phyloP scores from a whole-genome alignment of 2,888 invertebrate species.

The Cremastobaeus sp. region DNA sequence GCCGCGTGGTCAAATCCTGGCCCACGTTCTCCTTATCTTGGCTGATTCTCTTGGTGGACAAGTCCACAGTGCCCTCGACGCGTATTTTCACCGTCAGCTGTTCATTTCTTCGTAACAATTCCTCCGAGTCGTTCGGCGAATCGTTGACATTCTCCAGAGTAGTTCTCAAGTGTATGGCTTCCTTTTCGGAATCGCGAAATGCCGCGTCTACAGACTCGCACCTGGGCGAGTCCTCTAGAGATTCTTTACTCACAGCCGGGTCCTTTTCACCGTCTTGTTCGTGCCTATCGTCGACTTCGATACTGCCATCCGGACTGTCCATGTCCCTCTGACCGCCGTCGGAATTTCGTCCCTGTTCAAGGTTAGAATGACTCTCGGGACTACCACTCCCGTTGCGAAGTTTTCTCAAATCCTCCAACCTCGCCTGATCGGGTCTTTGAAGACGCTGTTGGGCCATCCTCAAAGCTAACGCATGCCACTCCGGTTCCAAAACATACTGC shows the following conservation, averaged over 20 bases:
- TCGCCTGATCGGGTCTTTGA: constrained; percentile 73
- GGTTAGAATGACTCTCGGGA: constrained; percentile 69
- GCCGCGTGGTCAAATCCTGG: constrained; percentile 72
- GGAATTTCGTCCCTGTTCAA: constrained; percentile 65
- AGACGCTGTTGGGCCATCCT: constrained; percentile 76
- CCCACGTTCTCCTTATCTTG: constrained; percentile 76
- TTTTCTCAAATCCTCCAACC: constrained; percentile 73
- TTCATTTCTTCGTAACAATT: constrained; percentile 31
- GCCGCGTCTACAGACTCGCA: constrained; percentile 64
- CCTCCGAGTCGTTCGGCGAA: constrained; percentile 47
- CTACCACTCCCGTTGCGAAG: constrained; percentile 70
- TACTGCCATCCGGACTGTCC: constrained; percentile 76
- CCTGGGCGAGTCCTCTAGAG: constrained; percentile 72
- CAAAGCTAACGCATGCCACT: constrained; percentile 76
- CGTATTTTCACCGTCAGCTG: constrained; percentile 72
- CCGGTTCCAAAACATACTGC: constrained; percentile 75
- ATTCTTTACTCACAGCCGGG: constrained; percentile 73
- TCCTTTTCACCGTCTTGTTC: constrained; percentile 70
- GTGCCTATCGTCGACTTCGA: constrained; percentile 75
- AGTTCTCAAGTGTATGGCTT: constrained; percentile 69
- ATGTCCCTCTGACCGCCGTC: constrained; percentile 63
- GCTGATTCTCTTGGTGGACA: constrained; percentile 71
- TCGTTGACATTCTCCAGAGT: constrained; percentile 74
- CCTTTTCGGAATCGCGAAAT: constrained; percentile 68
- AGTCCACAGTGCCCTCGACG: constrained; percentile 75